phyloP scores from a whole-genome alignment of 2,797 vertebrate genomes.

The Linurgus olivaceus region DNA sequence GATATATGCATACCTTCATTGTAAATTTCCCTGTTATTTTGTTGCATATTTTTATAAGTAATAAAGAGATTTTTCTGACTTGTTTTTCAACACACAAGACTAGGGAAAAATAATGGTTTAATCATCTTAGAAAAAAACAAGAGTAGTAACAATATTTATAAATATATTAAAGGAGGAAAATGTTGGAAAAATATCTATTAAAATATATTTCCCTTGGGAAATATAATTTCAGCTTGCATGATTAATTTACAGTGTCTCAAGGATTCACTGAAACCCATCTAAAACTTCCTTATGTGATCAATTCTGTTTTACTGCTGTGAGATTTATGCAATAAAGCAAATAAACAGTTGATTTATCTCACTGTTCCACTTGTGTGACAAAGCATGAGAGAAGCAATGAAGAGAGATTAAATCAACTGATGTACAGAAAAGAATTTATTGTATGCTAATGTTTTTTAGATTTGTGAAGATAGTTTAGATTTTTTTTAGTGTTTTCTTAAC shows the following conservation, averaged over 20 bases:
- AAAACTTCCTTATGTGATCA: conserved; percentile 45
- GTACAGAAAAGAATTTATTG: not conserved
- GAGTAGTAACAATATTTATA: not conserved
- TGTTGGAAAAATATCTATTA: not conserved
- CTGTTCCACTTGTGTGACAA: not conserved
- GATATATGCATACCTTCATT: not conserved
- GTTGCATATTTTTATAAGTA: not conserved
- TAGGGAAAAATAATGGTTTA: not conserved
- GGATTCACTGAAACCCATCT: conserved; percentile 6
- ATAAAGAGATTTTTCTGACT: not conserved
- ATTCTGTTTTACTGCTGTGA: conserved; percentile 39
- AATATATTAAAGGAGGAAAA: not conserved
- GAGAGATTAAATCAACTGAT: not conserved
- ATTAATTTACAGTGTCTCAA: conserved; percentile 29
- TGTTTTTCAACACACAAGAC: not conserved
- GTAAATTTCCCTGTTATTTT: not conserved
- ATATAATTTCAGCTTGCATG: not conserved
- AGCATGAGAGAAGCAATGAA: not conserved
- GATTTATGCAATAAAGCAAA: conserved; percentile 46
- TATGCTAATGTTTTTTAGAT: not conserved
- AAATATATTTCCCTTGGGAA: conserved; percentile 9
- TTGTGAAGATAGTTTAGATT: not conserved
- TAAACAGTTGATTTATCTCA: conserved; percentile 48
- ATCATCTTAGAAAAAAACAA: not conserved
- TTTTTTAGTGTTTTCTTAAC: not conserved